Evolutionary conservation across 2,888 invertebrate genomes (phyloP).

Genomic region (Yponomeuta evonymella): DNA sequence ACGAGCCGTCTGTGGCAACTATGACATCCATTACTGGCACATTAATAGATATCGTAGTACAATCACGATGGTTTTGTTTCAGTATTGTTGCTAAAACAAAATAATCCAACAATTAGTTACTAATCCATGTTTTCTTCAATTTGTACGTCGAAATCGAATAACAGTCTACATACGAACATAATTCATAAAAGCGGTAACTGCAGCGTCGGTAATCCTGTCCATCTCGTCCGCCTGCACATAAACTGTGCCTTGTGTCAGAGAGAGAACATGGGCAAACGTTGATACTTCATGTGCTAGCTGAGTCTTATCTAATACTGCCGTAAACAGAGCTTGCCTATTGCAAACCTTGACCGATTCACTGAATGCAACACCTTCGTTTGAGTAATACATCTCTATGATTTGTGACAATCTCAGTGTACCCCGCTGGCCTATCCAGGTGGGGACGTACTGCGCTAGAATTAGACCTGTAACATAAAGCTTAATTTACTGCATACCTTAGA

Average conservation of each 20-base stretch:
- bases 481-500: neutral
- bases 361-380: slow-evolving; percentile 76
- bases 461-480: slow-evolving; percentile 55
- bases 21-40: slow-evolving; percentile 71
- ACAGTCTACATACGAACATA: slow-evolving; percentile 63
- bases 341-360: slow-evolving; percentile 75
- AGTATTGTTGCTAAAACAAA: slow-evolving; percentile 43
- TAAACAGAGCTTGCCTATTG: slow-evolving; percentile 66
- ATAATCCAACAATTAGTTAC: neutral
- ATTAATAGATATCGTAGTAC: slow-evolving; percentile 38
- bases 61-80: slow-evolving; percentile 45
- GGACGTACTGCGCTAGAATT: slow-evolving; percentile 69
- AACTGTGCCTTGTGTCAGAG: slow-evolving; percentile 57
- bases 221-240: slow-evolving; percentile 63
- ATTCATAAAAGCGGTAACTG: slow-evolving; percentile 65
- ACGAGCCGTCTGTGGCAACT: slow-evolving; percentile 76
- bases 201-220: slow-evolving; percentile 59
- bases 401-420: slow-evolving; percentile 76
- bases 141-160: neutral
- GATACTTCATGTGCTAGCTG: slow-evolving; percentile 58
- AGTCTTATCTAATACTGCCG: slow-evolving; percentile 48
- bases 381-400: slow-evolving; percentile 82
- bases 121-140: neutral
- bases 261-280: slow-evolving; percentile 59
- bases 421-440: slow-evolving; percentile 69